A percentile compares a stretch with the other conserved stretches of the same genome.
These are phyloP conservation scores for Percopsis omiscomaycus DNA, from an alignment of 2,797 vertebrate species.

Conservation along the genomic window DNA sequence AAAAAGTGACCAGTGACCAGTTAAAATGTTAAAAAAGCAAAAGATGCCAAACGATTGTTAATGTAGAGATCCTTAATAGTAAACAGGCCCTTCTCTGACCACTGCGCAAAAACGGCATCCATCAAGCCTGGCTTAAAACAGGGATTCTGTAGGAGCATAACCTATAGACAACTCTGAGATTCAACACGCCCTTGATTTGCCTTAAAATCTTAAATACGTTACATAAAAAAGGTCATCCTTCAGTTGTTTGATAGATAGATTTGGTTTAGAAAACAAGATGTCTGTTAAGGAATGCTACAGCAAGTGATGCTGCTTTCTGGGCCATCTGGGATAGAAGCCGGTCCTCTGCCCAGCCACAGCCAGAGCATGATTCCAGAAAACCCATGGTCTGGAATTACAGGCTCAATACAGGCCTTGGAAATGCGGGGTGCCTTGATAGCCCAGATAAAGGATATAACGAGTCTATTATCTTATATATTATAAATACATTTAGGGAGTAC, in stretches of 20 bases:
- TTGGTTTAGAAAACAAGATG: neutral
- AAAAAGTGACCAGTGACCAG: too few relatives aligned
- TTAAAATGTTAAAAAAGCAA: too few relatives aligned
- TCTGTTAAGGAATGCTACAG: neutral
- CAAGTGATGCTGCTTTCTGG: neutral
- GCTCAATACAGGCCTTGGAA: slow-evolving; percentile 9
- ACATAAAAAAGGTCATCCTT: neutral
- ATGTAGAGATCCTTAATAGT: slow-evolving; percentile 4
- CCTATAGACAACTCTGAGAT: neutral
- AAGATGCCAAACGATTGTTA: neutral
- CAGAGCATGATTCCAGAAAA: slow-evolving; percentile 1
- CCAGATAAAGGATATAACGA: too few relatives aligned
- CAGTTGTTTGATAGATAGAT: neutral
- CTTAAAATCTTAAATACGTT: neutral
- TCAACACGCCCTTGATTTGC: neutral
- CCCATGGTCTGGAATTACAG: slow-evolving; percentile 4
- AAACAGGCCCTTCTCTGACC: slow-evolving; percentile 1
- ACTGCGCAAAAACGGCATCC: neutral
- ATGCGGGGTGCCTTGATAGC: too few relatives aligned
- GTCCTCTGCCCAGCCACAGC: neutral
- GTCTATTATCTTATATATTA: too few relatives aligned
- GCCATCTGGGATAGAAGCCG: neutral
- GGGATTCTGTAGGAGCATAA: slow-evolving; percentile 6
- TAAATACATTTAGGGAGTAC: too few relatives aligned
- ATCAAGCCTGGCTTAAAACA: neutral